Conservation (phyloP, 2,797 vertebrate genomes). For the Cygnus olor region DNA sequence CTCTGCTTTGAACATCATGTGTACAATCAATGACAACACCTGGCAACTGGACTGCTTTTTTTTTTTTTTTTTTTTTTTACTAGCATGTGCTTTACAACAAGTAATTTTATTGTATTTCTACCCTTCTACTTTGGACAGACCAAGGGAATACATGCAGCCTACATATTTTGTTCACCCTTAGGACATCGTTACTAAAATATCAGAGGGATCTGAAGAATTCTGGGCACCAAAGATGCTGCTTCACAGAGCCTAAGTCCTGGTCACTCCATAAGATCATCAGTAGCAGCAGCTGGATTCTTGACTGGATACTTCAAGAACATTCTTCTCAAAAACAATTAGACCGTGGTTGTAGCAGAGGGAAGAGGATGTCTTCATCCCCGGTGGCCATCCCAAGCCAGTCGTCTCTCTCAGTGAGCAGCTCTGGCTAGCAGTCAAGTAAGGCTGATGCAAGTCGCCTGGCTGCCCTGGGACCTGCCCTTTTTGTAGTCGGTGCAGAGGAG, state of each 20-base stretch:
- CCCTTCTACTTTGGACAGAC: neutral
- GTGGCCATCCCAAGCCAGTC: neutral
- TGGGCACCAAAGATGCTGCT: neutral
- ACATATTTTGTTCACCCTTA: neutral
- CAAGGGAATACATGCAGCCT: neutral
- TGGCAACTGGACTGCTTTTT: neutral
- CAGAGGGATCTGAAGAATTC: neutral
- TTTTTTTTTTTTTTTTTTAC: neutral
- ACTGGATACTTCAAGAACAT: neutral
- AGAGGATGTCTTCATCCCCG: neutral
- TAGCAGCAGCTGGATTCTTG: neutral
- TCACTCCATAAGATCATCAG: neutral
- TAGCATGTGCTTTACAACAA: neutral
- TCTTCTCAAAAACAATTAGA: neutral
- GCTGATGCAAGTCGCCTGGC: no score
- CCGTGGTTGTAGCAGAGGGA: neutral
- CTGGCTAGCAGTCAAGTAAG: neutral
- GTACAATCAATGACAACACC: neutral
- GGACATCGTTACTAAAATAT: neutral
- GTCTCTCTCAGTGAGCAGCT: fast-evolving
- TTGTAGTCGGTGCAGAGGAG: neutral
- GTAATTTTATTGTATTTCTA: neutral
- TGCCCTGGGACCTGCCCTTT: neutral
- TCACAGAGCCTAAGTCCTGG: neutral
- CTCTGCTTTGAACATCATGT: neutral